Conservation (phyloP, 2,113 vertebrate genomes). For the Cololabis saira region DNA sequence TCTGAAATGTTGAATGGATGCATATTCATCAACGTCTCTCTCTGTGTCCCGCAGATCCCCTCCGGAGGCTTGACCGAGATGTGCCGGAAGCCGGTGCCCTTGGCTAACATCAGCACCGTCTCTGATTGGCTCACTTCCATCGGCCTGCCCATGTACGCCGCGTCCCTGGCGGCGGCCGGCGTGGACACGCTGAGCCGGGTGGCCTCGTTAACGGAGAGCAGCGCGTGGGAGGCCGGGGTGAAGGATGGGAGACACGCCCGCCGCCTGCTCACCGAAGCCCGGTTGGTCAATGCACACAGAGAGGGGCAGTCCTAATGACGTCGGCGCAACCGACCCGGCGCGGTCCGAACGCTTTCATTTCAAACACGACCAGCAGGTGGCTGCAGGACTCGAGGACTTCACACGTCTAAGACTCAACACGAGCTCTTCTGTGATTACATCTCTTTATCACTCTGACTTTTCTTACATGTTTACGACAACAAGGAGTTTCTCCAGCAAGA, state of each 20-base stretch:
- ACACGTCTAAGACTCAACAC: slow-evolving; percentile 24
- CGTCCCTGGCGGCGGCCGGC: slow-evolving; percentile 84
- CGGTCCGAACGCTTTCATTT: slow-evolving; percentile 36
- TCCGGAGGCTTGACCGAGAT: slow-evolving; percentile 94
- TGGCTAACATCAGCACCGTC: slow-evolving; percentile 84
- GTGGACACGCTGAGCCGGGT: slow-evolving; percentile 86
- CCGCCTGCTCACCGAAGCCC: slow-evolving; percentile 89
- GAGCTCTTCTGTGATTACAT: slow-evolving; percentile 26
- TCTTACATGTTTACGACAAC: slow-evolving; percentile 70
- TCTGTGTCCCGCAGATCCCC: slow-evolving; percentile 85
- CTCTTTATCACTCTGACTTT: slow-evolving; percentile 34
- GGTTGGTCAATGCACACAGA: slow-evolving; percentile 77
- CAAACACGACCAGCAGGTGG: slow-evolving; percentile 28
- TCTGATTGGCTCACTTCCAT: slow-evolving; percentile 94
- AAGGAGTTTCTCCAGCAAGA: slow-evolving; percentile 51
- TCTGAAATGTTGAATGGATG: too few species aligned
- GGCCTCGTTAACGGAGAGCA: slow-evolving; percentile 88
- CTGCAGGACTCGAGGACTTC: neutral
- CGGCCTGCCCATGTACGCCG: slow-evolving; percentile 92
- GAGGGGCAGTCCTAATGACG: slow-evolving; percentile 55
- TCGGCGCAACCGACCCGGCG: neutral
- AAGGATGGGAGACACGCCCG: slow-evolving; percentile 89
- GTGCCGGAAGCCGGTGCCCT: slow-evolving; percentile 88
- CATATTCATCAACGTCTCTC: slow-evolving; percentile 3
- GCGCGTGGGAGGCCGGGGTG: slow-evolving; percentile 88